Conservation (phyloP, 2,888 invertebrate genomes). For the Drosophila mettleri region DNA sequence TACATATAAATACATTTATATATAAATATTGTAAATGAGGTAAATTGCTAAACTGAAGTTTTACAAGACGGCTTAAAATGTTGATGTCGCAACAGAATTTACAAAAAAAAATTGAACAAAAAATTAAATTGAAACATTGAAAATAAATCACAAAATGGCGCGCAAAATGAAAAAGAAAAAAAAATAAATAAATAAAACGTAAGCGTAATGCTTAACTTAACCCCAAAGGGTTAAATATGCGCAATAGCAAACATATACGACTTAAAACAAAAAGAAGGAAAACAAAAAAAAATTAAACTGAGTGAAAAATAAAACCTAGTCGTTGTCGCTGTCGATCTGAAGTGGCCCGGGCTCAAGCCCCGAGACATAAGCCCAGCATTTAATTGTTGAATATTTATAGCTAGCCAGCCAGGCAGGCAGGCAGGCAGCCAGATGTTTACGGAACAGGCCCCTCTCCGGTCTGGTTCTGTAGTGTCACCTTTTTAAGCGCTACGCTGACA, state of each 20-base stretch:
- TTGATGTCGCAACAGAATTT: conserved; percentile 2
- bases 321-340: conserved; percentile 25
- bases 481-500: conserved; percentile 53
- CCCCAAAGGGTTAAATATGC: conserved; percentile 76
- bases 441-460: conserved; percentile 18
- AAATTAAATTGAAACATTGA: conserved; percentile 27
- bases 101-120: not conserved
- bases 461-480: conserved; percentile 65
- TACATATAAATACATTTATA: not conserved
- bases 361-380: conserved; percentile 45
- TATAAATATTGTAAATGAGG: not conserved
- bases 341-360: conserved; percentile 38
- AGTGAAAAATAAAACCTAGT: conserved; percentile 19
- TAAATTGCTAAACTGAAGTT: conserved; percentile 6
- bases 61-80: conserved; percentile 20
- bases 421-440: conserved; percentile 33
- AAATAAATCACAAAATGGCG: conserved; percentile 35
- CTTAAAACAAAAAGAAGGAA: conserved; percentile 20
- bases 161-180: conserved; percentile 61
- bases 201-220: conserved; percentile 78
- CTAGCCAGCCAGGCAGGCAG: conserved; percentile 27
- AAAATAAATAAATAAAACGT: conserved; percentile 60
- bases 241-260: conserved; percentile 62
- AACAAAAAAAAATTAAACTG: conserved; percentile 7
- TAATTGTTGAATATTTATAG: conserved; percentile 77